phyloP scores from a whole-genome alignment of 2,113 vertebrate genomes.

The Calyptommatus sinebrachiatus region DNA sequence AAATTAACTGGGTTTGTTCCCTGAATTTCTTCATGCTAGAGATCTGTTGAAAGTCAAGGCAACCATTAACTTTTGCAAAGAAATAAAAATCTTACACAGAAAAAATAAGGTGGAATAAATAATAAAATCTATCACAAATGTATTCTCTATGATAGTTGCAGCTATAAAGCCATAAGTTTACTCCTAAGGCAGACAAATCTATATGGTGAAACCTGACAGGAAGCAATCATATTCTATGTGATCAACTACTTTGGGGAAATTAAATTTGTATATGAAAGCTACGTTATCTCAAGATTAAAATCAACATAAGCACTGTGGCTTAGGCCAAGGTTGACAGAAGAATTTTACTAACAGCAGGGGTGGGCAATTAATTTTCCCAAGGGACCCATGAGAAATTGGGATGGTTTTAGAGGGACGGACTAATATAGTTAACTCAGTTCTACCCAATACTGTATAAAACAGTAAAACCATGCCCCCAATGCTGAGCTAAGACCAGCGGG shows the following conservation, averaged over 20 bases:
- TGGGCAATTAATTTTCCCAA: no score
- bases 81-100: neutral
- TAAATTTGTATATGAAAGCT: neutral
- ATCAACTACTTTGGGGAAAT: neutral
- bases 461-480: no score
- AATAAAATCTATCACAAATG: neutral
- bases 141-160: neutral
- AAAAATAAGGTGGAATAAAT: neutral
- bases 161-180: neutral
- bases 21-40: neutral
- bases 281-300: neutral
- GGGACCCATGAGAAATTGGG: no score
- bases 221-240: conserved; percentile 1
- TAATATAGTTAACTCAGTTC: no score
- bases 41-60: neutral
- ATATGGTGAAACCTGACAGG: neutral
- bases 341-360: no score
- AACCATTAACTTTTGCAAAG: neutral
- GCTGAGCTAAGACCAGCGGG: no score
- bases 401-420: no score
- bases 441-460: no score
- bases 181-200: neutral
- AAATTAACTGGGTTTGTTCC: neutral
- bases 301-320: no score
- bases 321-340: no score